A percentile compares a stretch with the other conserved stretches of the same genome.
phyloP scores from a whole-genome alignment of 2,113 vertebrate species.

The Heptranchias perlo region DNA sequence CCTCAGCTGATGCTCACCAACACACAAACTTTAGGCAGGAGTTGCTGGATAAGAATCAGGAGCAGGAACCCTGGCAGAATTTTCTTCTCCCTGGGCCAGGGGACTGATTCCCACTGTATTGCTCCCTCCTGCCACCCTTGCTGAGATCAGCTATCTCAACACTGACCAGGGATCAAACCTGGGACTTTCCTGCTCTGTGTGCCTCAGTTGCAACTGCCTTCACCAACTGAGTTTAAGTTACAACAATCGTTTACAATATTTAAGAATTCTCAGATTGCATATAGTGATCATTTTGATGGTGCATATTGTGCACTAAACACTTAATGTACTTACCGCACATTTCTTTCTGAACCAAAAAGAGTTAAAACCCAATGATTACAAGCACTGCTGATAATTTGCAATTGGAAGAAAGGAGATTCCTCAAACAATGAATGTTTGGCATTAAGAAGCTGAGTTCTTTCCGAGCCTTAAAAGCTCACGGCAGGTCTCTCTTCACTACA shows the following conservation, averaged over 20 bases:
- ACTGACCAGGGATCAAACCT: neutral
- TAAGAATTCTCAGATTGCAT: neutral
- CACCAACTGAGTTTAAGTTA: neutral
- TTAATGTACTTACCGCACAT: neutral
- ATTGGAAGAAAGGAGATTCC: neutral
- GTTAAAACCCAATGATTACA: neutral
- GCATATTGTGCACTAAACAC: neutral
- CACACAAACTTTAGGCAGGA: neutral
- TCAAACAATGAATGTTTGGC: conserved; percentile 1
- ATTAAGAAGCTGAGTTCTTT: conserved; percentile 24
- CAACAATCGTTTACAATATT: neutral
- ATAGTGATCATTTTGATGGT: neutral
- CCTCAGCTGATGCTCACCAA: neutral
- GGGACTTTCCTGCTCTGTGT: neutral
- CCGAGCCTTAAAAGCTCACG: neutral
- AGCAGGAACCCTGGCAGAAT: neutral
- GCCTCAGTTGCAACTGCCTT: neutral
- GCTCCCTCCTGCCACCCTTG: neutral
- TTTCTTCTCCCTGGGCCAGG: neutral
- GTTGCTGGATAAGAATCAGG: neutral
- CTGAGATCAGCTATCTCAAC: neutral
- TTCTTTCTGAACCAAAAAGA: neutral
- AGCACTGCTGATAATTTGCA: neutral
- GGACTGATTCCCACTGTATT: neutral
- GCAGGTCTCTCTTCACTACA: conserved; percentile 41